Evolutionary conservation across 2,888 invertebrate genomes (phyloP).

Genomic region (Tipula vernalis): DNA sequence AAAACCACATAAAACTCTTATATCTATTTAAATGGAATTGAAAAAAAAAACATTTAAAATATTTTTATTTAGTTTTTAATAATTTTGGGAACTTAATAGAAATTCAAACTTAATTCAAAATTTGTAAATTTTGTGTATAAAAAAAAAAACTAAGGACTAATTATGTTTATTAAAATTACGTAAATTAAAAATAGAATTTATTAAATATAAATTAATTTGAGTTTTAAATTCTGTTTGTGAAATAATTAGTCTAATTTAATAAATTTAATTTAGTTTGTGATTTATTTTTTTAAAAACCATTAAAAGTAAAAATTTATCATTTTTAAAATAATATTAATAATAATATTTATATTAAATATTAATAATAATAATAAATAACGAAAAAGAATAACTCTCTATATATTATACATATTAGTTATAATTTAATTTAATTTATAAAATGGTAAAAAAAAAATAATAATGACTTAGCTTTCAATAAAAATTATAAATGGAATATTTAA

Average conservation of each 20-base stretch:
- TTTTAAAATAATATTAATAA: neutral
- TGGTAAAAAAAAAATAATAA: neutral
- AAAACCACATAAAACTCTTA: neutral
- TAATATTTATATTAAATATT: neutral
- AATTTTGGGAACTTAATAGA: neutral
- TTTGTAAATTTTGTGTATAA: neutral
- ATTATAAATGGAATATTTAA: neutral
- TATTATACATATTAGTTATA: neutral
- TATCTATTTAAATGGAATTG: neutral
- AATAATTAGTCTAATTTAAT: neutral
- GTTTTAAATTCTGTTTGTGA: neutral
- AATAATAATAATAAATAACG: neutral
- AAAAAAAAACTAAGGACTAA: neutral
- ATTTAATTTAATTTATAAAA: neutral
- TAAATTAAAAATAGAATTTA: neutral
- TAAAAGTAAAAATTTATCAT: neutral
- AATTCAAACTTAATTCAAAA: neutral
- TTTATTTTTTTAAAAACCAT: neutral
- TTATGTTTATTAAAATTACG: neutral
- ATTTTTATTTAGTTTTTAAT: neutral
- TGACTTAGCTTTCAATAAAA: neutral
- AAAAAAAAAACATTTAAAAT: neutral
- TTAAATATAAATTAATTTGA: neutral
- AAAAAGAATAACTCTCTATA: neutral
- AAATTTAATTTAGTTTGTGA: neutral